Conservation (phyloP, 2,888 invertebrate genomes). For the Caenorhabditis sp. region DNA sequence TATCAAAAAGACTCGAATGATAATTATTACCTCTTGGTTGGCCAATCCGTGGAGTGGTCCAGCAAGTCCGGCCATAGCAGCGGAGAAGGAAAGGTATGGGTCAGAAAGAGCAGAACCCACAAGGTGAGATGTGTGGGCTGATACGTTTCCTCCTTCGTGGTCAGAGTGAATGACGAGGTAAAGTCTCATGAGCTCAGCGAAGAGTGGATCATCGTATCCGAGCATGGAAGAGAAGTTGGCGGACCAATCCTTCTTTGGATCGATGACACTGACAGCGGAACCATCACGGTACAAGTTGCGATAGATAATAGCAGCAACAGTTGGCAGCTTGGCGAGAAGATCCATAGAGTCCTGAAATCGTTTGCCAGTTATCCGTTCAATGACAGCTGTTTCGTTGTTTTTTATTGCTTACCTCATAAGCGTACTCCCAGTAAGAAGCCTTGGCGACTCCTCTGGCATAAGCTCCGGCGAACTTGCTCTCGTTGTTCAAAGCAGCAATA, state of each 20-base stretch:
- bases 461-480: constrained; percentile 93
- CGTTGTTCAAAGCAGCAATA: constrained; percentile 93
- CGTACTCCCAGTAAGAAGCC: constrained; percentile 88
- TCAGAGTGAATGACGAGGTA: constrained; percentile 91
- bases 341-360: constrained; percentile 94
- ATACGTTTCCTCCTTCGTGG: constrained; percentile 93
- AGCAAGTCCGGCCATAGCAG: constrained; percentile 94
- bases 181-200: constrained; percentile 93
- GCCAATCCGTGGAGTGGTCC: constrained; percentile 97
- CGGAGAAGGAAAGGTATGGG: constrained; percentile 92
- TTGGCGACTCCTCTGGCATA: constrained; percentile 90
- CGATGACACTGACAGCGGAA: constrained; percentile 92
- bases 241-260: constrained; percentile 92
- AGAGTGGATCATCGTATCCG: constrained; percentile 89
- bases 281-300: constrained; percentile 92
- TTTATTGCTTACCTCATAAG: constrained; percentile 72
- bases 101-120: constrained; percentile 96
- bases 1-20: background rate
- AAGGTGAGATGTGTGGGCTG: constrained; percentile 94
- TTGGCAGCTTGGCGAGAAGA: constrained; percentile 94
- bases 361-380: constrained; percentile 13
- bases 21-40: constrained; percentile 89
- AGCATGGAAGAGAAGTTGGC: constrained; percentile 94
- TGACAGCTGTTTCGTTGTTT: constrained; percentile 7
- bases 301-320: constrained; percentile 95